Evolutionary conservation across 2,113 vertebrate species (phyloP).

Genomic region (Myotis brandtii): DNA sequence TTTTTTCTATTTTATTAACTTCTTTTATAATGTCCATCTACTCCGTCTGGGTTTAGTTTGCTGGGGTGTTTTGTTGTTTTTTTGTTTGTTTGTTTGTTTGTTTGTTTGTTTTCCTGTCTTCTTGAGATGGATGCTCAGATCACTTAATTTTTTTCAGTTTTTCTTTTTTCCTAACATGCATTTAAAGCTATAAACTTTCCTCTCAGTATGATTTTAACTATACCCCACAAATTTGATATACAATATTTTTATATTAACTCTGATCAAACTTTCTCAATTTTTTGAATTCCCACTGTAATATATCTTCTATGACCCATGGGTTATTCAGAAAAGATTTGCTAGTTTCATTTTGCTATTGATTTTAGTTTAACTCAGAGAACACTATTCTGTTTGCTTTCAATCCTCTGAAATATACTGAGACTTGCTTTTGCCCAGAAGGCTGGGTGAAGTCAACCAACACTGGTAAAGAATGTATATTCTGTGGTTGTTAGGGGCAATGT

Average conservation of each 20-base stretch:
- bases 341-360: neutral
- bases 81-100: neutral
- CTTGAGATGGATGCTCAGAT: neutral
- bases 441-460: neutral
- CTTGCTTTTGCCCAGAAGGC: neutral
- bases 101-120: neutral
- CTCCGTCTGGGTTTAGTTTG: neutral
- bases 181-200: conserved; percentile 20
- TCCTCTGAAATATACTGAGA: neutral
- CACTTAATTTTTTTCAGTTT: neutral
- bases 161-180: neutral
- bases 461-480: neutral
- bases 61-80: neutral
- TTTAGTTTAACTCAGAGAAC: conserved; percentile 36
- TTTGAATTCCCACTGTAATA: neutral
- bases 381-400: neutral
- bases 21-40: neutral
- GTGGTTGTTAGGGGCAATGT: neutral
- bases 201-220: neutral
- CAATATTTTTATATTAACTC: neutral
- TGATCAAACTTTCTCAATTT: conserved; percentile 38
- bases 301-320: neutral
- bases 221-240: neutral
- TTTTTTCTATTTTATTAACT: neutral
- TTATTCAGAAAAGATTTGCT: neutral